Evolutionary conservation across 1,140 invertebrate genomes (phyloP).

Genomic region (Dreissena polymorpha): DNA sequence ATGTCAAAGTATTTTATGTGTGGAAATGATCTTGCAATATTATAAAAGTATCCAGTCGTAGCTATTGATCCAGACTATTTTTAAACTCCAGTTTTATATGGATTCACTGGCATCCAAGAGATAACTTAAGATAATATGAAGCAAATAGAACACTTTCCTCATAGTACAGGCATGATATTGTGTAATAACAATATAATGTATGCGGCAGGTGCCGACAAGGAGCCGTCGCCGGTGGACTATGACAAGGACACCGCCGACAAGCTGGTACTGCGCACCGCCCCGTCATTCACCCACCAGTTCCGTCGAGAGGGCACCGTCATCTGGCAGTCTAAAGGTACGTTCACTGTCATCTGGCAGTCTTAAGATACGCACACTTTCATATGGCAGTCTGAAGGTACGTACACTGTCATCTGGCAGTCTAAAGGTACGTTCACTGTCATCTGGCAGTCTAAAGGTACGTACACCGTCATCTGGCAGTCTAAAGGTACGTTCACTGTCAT

Average conservation of each 20-base stretch:
- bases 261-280: slow-evolving; percentile 52
- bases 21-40: too few species aligned
- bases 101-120: too few species aligned
- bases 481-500: too few species aligned
- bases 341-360: not conserved
- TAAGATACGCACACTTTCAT: too few species aligned
- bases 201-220: slow-evolving; percentile 59
- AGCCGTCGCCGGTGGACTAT: slow-evolving; percentile 71
- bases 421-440: not conserved
- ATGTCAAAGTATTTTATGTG: too few species aligned
- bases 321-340: slow-evolving; percentile 64
- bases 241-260: slow-evolving; percentile 66
- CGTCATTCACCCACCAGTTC: slow-evolving; percentile 69
- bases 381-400: too few species aligned
- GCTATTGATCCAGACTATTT: too few species aligned
- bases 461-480: not conserved
- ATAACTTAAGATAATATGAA: too few species aligned
- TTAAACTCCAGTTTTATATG: too few species aligned
- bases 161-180: not conserved
- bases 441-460: not conserved
- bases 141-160: not conserved
- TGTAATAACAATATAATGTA: not conserved
- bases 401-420: too few species aligned
- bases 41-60: too few species aligned
- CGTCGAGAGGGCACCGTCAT: slow-evolving; percentile 68